Evolutionary conservation across 2,888 invertebrate genomes (phyloP).

Genomic region (Trissoscelio sp.): DNA sequence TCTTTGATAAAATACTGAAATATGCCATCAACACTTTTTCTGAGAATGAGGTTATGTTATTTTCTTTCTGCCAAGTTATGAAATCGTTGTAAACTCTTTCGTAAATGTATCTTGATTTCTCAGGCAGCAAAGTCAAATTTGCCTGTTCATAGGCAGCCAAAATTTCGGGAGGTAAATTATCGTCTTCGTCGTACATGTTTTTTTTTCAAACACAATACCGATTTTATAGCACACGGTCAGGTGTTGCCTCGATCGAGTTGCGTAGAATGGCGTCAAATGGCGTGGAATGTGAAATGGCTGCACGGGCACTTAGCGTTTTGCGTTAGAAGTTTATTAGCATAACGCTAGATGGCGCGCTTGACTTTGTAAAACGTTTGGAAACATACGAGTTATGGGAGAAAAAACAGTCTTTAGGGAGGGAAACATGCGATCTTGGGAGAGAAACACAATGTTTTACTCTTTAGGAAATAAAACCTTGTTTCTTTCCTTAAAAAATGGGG

Average conservation of each 20-base stretch:
- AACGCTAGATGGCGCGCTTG: conserved; percentile 1
- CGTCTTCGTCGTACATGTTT: not conserved
- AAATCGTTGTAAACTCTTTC: not conserved
- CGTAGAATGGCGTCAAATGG: not conserved
- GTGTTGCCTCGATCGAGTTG: not conserved
- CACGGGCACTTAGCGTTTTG: too few relatives aligned
- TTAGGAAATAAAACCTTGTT: too few relatives aligned
- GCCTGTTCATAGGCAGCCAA: conserved; percentile 3
- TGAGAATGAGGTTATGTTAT: conserved; percentile 12
- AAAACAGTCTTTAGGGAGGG: too few relatives aligned
- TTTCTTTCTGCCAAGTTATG: conserved; percentile 5
- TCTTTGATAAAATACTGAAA: not conserved
- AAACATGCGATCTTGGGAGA: not conserved
- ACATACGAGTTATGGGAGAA: not conserved
- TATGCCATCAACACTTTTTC: conserved; percentile 11
- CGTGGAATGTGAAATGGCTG: not conserved
- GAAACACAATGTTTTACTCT: too few relatives aligned
- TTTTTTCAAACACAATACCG: not conserved
- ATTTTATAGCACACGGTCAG: not conserved
- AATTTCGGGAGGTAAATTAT: not conserved
- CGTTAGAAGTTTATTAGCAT: not conserved
- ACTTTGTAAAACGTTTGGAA: too few relatives aligned
- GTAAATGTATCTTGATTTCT: conserved; percentile 3
- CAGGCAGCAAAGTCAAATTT: not conserved
- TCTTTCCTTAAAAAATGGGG: too few relatives aligned